Percentiles rank a stretch among this genome's conserved stretches.
Conservation (phyloP, 2,888 invertebrate genomes). For the Helobdella robusta region DNA sequence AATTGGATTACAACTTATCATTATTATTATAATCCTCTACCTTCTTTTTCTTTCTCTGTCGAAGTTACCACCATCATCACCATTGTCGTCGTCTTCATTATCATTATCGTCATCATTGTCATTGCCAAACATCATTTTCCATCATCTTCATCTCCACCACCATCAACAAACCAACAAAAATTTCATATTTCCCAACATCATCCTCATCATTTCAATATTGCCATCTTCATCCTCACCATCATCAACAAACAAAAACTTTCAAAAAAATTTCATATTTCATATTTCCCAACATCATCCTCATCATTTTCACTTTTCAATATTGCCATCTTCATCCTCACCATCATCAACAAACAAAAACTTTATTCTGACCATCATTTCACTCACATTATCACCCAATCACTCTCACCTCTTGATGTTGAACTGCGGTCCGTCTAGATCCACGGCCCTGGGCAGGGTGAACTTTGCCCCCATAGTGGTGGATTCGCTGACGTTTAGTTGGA, state of each 20-base stretch:
- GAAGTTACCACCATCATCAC: too few species aligned
- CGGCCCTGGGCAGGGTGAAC: conserved; percentile 7
- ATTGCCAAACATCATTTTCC: too few species aligned
- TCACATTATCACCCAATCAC: neutral
- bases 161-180: too few species aligned
- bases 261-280: neutral
- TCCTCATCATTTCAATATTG: too few species aligned
- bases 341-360: neutral
- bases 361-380: neutral
- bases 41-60: too few species aligned
- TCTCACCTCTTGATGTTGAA: conserved; percentile 13
- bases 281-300: neutral
- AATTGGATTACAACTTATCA: too few species aligned
- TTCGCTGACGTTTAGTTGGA: neutral
- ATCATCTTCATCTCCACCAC: too few species aligned
- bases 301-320: neutral
- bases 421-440: conserved; percentile 4
- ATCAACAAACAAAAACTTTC: too few species aligned
- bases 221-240: too few species aligned
- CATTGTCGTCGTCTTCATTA: too few species aligned
- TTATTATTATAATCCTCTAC: too few species aligned
- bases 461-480: neutral
- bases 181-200: neutral
- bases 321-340: neutral
- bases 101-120: too few species aligned